phyloP scores from a whole-genome alignment of 2,888 invertebrate genomes.

The Cataglyphis albicans region DNA sequence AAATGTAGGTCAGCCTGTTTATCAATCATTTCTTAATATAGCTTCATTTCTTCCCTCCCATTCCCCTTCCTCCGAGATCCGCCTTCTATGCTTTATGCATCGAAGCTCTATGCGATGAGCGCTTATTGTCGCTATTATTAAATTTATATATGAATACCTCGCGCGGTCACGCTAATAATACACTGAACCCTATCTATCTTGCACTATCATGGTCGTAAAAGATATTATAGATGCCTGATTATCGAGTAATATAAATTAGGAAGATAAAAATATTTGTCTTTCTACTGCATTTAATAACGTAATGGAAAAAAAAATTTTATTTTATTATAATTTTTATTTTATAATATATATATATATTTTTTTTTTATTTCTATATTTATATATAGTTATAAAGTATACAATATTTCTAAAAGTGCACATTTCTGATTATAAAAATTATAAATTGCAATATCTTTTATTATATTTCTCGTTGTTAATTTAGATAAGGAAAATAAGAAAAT shows the following conservation, averaged over 20 bases:
- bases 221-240: slow-evolving; percentile 7
- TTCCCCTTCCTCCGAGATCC: slow-evolving; percentile 8
- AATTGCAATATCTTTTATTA: background rate
- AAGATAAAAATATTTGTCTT: background rate
- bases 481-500: background rate
- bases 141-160: slow-evolving; percentile 45
- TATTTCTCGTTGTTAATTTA: background rate
- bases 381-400: background rate
- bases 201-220: background rate
- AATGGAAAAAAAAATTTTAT: background rate
- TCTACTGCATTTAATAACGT: background rate
- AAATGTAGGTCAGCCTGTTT: slow-evolving; percentile 76
- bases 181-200: slow-evolving; percentile 4
- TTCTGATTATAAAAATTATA: slow-evolving; percentile 9
- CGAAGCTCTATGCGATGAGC: slow-evolving; percentile 44
- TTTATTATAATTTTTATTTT: background rate
- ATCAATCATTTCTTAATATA: slow-evolving; percentile 77
- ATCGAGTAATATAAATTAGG: background rate
- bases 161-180: slow-evolving; percentile 40
- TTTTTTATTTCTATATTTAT: background rate
- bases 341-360: background rate
- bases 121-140: slow-evolving; percentile 45
- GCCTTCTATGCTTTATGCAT: slow-evolving; percentile 30
- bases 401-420: background rate
- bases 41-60: slow-evolving; percentile 51